These are phyloP conservation scores for Typhlomys cinereus DNA, from an alignment of 2,113 vertebrate species.

Conservation along the genomic window DNA sequence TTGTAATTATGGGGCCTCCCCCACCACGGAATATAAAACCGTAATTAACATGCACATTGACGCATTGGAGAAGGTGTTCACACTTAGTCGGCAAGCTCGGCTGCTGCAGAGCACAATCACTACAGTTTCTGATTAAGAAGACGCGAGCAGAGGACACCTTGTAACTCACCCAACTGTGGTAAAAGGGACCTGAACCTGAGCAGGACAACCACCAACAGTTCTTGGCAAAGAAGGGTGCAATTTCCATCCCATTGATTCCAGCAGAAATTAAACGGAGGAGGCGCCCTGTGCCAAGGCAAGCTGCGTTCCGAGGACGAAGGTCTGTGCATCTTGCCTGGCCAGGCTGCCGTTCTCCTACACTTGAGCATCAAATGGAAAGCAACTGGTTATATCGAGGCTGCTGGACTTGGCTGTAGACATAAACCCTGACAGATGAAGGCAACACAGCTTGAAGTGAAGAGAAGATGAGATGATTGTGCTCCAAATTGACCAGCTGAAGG, in stretches of 20 bases:
- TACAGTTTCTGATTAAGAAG: not conserved
- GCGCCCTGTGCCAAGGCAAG: conserved; percentile 46
- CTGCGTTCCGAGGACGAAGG: conserved; percentile 27
- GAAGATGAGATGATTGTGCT: conserved; percentile 78
- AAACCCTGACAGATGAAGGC: conserved; percentile 80
- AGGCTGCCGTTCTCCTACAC: conserved; percentile 51
- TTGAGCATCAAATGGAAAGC: not conserved
- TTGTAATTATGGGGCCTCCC: conserved; percentile 63
- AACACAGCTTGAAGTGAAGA: conserved; percentile 72
- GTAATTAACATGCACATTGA: conserved; percentile 15
- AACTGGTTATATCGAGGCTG: conserved; percentile 62
- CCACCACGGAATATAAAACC: conserved; percentile 44
- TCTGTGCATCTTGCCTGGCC: conserved; percentile 12
- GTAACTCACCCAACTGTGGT: not conserved
- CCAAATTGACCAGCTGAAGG: conserved; percentile 86
- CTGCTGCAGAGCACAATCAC: not conserved
- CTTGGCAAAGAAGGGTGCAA: not conserved
- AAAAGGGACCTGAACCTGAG: not conserved
- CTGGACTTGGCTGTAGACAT: conserved; percentile 56
- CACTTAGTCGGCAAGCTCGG: conserved; percentile 51
- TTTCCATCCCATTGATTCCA: conserved; percentile 21
- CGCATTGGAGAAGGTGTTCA: not conserved
- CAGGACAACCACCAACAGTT: not conserved
- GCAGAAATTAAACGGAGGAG: conserved; percentile 44
- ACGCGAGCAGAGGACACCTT: not conserved